Evolutionary conservation across 2,888 invertebrate species (phyloP).

Genomic region (Papilio gigon): DNA sequence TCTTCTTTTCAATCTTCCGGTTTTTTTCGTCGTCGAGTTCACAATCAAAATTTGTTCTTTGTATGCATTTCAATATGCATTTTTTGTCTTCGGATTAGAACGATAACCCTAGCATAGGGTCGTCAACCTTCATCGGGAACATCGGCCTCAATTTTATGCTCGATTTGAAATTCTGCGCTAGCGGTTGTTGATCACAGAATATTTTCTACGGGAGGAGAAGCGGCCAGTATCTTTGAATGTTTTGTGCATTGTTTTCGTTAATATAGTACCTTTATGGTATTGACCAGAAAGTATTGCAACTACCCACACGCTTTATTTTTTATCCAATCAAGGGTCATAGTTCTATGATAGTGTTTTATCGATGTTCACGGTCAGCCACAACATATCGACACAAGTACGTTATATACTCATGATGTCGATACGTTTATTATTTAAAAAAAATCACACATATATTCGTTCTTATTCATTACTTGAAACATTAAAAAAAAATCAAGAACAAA

Average conservation of each 20-base stretch:
- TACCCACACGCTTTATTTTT: no score
- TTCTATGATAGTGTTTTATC: no score
- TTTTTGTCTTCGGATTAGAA: not conserved
- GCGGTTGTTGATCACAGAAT: constrained; percentile 6
- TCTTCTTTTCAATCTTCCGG: not conserved
- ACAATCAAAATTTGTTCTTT: not conserved
- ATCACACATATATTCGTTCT: no score
- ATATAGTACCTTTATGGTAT: not conserved
- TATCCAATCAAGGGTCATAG: no score
- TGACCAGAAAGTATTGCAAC: not conserved
- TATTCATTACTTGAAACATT: no score
- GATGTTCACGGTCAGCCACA: not conserved
- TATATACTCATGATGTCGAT: no score
- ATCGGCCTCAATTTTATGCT: constrained; percentile 21
- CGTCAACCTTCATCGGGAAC: constrained; percentile 12
- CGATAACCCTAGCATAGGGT: constrained; percentile 7
- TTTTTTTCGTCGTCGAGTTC: not conserved
- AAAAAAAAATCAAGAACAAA: no score
- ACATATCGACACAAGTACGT: no score
- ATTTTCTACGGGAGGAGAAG: not conserved
- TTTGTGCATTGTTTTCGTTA: not conserved
- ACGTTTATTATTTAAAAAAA: no score
- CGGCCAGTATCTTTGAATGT: not conserved
- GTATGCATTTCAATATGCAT: constrained; percentile 12
- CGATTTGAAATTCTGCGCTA: constrained; percentile 18